Conservation (phyloP, 2,113 vertebrate species). For the Caranx melampygus region DNA sequence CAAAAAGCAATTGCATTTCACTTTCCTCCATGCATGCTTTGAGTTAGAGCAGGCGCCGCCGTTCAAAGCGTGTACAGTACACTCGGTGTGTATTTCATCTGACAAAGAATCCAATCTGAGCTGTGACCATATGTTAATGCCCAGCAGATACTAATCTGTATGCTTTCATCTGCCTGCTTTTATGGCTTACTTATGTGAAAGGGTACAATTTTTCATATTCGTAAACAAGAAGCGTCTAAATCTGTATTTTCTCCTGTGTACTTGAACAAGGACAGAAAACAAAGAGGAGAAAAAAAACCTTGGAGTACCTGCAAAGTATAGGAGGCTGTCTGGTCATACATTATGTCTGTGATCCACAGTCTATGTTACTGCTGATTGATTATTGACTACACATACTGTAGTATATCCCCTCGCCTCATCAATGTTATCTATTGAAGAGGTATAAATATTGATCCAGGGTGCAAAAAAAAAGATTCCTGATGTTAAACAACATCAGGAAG, state of each 20-base stretch:
- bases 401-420: neutral
- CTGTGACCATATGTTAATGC: conserved; percentile 67
- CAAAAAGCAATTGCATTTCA: conserved; percentile 71
- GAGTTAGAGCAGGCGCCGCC: conserved; percentile 29
- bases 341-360: neutral
- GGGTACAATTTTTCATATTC: conserved; percentile 4
- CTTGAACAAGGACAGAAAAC: conserved; percentile 30
- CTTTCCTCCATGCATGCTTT: conserved; percentile 54
- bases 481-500: conserved; percentile 5
- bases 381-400: neutral
- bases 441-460: conserved; percentile 1
- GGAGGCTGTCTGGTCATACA: neutral
- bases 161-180: conserved; percentile 49
- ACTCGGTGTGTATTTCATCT: conserved; percentile 54
- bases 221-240: conserved; percentile 1
- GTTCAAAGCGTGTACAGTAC: conserved; percentile 36
- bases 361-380: neutral
- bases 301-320: conserved; percentile 9
- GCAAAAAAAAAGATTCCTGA: neutral
- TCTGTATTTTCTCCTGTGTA: conserved; percentile 9
- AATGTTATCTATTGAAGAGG: neutral
- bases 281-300: neutral
- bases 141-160: conserved; percentile 62
- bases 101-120: conserved; percentile 59
- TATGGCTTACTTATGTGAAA: conserved; percentile 44